phyloP scores from a whole-genome alignment of 2,888 invertebrate species.

The Globia sparganii region DNA sequence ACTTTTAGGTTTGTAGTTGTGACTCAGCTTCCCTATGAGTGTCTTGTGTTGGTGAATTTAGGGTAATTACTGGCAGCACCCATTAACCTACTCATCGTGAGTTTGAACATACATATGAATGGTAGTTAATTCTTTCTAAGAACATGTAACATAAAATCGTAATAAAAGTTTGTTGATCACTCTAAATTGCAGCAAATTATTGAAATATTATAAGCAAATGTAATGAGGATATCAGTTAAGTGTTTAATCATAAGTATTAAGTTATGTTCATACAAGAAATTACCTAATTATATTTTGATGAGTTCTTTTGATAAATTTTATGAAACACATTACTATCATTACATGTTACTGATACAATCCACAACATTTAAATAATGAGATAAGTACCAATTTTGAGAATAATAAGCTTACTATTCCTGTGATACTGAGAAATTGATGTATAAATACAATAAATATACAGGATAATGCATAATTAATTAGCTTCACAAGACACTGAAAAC shows the following conservation, averaged over 20 bases:
- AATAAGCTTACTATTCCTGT: conserved; percentile 24
- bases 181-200: not conserved
- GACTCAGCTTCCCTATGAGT: conserved; percentile 19
- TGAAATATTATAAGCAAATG: not conserved
- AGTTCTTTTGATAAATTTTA: conserved; percentile 43
- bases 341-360: conserved; percentile 11
- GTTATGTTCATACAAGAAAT: conserved; percentile 29
- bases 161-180: not conserved
- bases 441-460: conserved; percentile 12
- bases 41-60: conserved; percentile 41
- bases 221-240: conserved; percentile 1
- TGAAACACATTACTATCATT: conserved; percentile 27
- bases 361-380: conserved; percentile 40
- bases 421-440: conserved; percentile 6
- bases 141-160: not conserved
- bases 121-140: conserved; percentile 24
- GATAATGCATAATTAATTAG: conserved; percentile 28
- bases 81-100: conserved; percentile 62
- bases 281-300: conserved; percentile 35
- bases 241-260: conserved; percentile 6
- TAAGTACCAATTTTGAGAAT: conserved; percentile 39
- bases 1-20: conserved; percentile 9
- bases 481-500: conserved; percentile 27
- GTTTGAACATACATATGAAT: conserved; percentile 11
- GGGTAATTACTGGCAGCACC: conserved; percentile 54